Percentiles rank a stretch among this genome's conserved stretches.
These are phyloP conservation scores for Chydorus sphaericus DNA, from an alignment of 2,888 invertebrate species.

Conservation along the genomic window DNA sequence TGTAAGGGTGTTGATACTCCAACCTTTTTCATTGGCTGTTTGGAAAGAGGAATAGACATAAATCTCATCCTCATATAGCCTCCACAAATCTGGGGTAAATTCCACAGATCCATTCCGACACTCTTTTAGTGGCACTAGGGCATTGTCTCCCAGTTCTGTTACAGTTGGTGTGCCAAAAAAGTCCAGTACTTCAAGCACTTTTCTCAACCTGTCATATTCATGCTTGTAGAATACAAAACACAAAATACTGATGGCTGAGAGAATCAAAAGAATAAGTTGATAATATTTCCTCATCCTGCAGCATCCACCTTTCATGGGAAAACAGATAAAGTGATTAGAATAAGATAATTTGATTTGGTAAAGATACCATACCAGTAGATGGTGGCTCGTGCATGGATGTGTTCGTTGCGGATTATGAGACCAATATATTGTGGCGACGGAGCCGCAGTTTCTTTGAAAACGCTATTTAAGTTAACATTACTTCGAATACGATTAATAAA, in stretches of 20 bases:
- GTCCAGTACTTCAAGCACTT: constrained; percentile 69
- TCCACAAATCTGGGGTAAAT: constrained; percentile 32
- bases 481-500: too few species aligned
- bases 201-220: constrained; percentile 67
- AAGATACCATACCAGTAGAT: too few species aligned
- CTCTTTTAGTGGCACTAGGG: neutral
- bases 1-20: neutral
- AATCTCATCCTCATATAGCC: constrained; percentile 44
- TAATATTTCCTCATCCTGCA: constrained; percentile 74
- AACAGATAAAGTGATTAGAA: too few species aligned
- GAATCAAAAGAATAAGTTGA: constrained; percentile 53
- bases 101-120: neutral
- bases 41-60: constrained; percentile 50
- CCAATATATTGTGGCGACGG: too few species aligned
- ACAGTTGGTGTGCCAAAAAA: constrained; percentile 59
- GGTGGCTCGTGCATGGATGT: too few species aligned
- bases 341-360: too few species aligned
- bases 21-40: neutral
- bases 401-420: too few species aligned
- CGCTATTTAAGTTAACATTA: too few species aligned
- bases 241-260: constrained; percentile 54
- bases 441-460: too few species aligned
- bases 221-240: constrained; percentile 67
- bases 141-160: too few species aligned
- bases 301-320: too few species aligned